Evolutionary conservation across 2,888 invertebrate genomes (phyloP), one percentile per base, ranked within the genome.

Genomic region (Drosophila melanosoma): DNA sequence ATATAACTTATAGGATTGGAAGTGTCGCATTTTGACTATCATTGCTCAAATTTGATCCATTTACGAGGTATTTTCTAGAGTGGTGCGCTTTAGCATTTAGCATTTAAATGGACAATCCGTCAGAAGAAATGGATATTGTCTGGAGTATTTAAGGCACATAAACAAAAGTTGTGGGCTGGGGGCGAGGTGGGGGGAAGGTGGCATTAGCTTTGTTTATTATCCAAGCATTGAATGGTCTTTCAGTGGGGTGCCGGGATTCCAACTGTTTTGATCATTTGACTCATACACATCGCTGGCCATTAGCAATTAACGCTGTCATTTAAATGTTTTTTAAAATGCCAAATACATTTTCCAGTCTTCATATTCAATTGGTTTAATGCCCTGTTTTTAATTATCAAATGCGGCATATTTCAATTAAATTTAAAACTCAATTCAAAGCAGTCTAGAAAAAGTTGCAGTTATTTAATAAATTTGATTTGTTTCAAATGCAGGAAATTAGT

Each of bases 271-370:
- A 33, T 62, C 61, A 64, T 66, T 80, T 71, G 81, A 71, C 79
- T 80, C 70, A 79, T 70, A 57, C 53, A 70, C 45, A 45, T 57
- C 61, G 64, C 56, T 52, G 51, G 64, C 61, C 58, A 62, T 71
- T 64, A 51, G 87, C 79, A 82, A 82, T 82, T 82, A 82, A 72
- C 85, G 71, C 82, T 57, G 68, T 75, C 79, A 82, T 79, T 87
- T 67, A 75, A 82, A 70, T 75, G 69, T 69, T 82, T 69, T 70
- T 63, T 66, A 51, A 58, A 78, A 71, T 54, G 64, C 77, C 76
- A 71, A 76, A 40, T 45, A 60, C 29, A 26, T 54, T 32, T 53
- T 48, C 40, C 57, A 40, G 35, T 53, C 38, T 45, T 40, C 15
- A 45, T 54, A 62, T 62, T 48, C 12, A 49, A 17, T 59, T 70